These are phyloP conservation scores for Craseonycteris thonglongyai DNA, from an alignment of 2,113 vertebrate genomes.

Conservation along the genomic window DNA sequence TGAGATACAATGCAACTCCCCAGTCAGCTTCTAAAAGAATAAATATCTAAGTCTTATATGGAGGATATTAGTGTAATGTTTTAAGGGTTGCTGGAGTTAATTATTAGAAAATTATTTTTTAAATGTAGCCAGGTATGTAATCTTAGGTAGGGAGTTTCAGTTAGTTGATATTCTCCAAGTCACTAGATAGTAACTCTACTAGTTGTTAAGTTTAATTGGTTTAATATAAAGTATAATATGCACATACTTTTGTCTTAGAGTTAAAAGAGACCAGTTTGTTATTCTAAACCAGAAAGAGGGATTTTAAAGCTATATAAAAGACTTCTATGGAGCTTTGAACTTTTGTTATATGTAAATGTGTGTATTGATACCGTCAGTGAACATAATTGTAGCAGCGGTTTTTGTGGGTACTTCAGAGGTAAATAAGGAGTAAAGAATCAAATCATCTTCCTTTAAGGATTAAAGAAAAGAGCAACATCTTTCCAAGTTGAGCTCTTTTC, in stretches of 20 bases:
- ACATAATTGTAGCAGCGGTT: slow-evolving; percentile 71
- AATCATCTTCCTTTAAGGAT: slow-evolving; percentile 73
- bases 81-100: neutral
- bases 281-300: slow-evolving; percentile 65
- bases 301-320: slow-evolving; percentile 70
- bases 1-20: neutral
- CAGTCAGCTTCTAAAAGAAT: neutral
- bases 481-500: slow-evolving; percentile 9
- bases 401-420: slow-evolving; percentile 71
- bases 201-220: slow-evolving; percentile 68
- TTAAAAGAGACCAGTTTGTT: neutral
- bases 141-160: neutral
- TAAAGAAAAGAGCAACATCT: slow-evolving; percentile 42
- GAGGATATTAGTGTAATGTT: neutral
- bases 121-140: neutral
- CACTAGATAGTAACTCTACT: slow-evolving; percentile 43
- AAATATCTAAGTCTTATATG: neutral
- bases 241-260: slow-evolving; percentile 40
- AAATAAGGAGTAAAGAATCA: slow-evolving; percentile 73
- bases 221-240: slow-evolving; percentile 70
- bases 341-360: neutral
- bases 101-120: neutral
- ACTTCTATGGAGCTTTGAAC: neutral
- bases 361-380: neutral
- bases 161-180: neutral